A percentile compares a stretch with the other conserved stretches of the same genome.
phyloP scores from a whole-genome alignment of 2,797 vertebrate genomes.

The Eleutherodactylus coqui region DNA sequence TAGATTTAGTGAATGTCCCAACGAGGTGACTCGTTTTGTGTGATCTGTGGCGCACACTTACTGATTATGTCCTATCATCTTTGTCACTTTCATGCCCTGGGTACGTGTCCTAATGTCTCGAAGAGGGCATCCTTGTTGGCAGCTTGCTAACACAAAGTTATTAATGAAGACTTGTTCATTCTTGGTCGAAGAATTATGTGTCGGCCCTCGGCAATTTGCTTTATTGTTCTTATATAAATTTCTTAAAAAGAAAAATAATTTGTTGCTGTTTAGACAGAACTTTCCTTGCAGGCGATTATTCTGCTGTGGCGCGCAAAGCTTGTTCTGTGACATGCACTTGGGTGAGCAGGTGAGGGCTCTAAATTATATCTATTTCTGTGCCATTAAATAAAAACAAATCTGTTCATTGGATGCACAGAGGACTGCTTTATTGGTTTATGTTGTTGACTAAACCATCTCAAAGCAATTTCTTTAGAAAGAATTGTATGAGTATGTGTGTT shows the following conservation, averaged over 20 bases:
- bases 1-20: constrained; percentile 28
- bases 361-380: constrained; percentile 57
- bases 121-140: constrained; percentile 29
- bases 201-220: constrained; percentile 38
- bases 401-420: constrained; percentile 57
- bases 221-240: constrained; percentile 47
- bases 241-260: constrained; percentile 44
- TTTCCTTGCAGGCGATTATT: constrained; percentile 42
- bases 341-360: constrained; percentile 50
- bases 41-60: constrained; percentile 6
- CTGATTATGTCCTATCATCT: constrained; percentile 24
- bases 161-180: constrained; percentile 53
- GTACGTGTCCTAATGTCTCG: constrained; percentile 1
- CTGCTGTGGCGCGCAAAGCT: constrained; percentile 44
- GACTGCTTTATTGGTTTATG: constrained; percentile 57
- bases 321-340: constrained; percentile 48
- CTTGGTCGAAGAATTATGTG: constrained; percentile 36
- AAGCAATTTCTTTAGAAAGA: constrained; percentile 47
- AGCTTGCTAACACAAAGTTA: constrained; percentile 39
- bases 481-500: constrained; percentile 48
- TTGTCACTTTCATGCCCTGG: constrained; percentile 35
- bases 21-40: background rate
- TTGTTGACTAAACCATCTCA: constrained; percentile 45
- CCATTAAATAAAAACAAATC: constrained; percentile 62
- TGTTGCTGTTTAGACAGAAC: constrained; percentile 46